Evolutionary conservation across 2,113 vertebrate genomes (phyloP).

Genomic region (Oryzias celebensis): DNA sequence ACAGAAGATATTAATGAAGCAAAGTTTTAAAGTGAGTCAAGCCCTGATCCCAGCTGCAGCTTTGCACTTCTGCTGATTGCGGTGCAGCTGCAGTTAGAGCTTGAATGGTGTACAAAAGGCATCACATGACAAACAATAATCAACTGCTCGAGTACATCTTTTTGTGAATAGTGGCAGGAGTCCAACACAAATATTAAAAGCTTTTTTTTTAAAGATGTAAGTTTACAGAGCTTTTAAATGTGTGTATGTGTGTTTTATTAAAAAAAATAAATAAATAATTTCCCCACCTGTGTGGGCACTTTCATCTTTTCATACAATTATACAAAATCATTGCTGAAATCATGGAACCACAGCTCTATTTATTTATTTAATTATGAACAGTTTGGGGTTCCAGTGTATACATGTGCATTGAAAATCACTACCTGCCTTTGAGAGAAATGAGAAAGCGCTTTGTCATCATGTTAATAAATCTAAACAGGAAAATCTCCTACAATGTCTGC

Average conservation of each 20-base stretch:
- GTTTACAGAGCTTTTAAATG: not conserved
- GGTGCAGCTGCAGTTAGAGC: constrained; percentile 63
- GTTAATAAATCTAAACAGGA: constrained; percentile 31
- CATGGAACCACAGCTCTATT: no score
- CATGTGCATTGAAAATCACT: not conserved
- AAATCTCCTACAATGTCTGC: constrained; percentile 31
- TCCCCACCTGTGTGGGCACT: no score
- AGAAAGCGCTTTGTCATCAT: not conserved
- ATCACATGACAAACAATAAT: constrained; percentile 58
- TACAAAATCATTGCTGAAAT: no score
- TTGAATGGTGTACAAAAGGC: constrained; percentile 21
- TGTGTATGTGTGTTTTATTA: no score
- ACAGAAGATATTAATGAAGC: not conserved
- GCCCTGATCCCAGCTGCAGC: constrained; percentile 63
- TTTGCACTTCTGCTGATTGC: constrained; percentile 60
- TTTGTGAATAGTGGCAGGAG: constrained; percentile 36
- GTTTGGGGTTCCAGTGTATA: no score
- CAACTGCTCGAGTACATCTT: constrained; percentile 56
- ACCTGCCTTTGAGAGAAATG: not conserved
- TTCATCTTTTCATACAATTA: no score
- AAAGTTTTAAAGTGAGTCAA: constrained; percentile 23
- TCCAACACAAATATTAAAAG: constrained; percentile 19
- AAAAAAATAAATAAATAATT: no score
- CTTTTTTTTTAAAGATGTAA: constrained; percentile 28
- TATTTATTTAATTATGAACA: no score